Evolutionary conservation across 1,140 invertebrate genomes (phyloP), one percentile per base, ranked within the genome.

Genomic region (Cydia fagiglandana): DNA sequence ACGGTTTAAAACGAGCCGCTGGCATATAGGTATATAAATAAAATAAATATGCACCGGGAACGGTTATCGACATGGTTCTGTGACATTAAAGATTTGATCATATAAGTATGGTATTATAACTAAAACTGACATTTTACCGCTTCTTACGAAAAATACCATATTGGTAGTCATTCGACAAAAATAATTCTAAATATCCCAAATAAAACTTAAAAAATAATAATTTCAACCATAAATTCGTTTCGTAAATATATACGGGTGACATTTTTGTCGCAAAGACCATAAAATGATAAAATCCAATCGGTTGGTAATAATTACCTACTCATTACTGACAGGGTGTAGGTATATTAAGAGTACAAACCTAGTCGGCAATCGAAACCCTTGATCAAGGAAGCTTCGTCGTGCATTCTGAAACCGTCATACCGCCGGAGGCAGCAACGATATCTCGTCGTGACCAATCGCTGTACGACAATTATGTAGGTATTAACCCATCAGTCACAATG

Each of bases 401-500:
- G 41, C 47, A 73, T 73, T 45, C 47, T 13, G 47, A 47, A 28
- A 47, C 56, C 50, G 74, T 70, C 66, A 38, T 70, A 70, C 34
- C 7, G 66, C 66, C 66, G 38, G 34, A 79, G 78, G 80, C 78
- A 78, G 78, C 81, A 75, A 75, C 79, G 83, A 86, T 80, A 73
- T 79, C 81, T 81, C 81, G 79, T 85, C 87, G 86, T 88, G 84
- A 89, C 87, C 84, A 84, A 86, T 83, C 79, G 79, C 76, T 73
- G 74, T 82, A 85, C 82, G 85, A 86, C 86, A 86, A 89, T 91
- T 89, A 86, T 80, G 45, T 78, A 81, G 61, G 81, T 87, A 89
- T 90, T 90, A 88, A 84, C 80, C 86, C 83, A 89, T 89, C 88
- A 87, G 87, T 88, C 88, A 87, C 82, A 85, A 79, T 85, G 86